Percentiles rank a stretch among this genome's conserved stretches.
These are phyloP conservation scores for Echiichthys vipera DNA, from an alignment of 2,797 vertebrate species.

Conservation along the genomic window DNA sequence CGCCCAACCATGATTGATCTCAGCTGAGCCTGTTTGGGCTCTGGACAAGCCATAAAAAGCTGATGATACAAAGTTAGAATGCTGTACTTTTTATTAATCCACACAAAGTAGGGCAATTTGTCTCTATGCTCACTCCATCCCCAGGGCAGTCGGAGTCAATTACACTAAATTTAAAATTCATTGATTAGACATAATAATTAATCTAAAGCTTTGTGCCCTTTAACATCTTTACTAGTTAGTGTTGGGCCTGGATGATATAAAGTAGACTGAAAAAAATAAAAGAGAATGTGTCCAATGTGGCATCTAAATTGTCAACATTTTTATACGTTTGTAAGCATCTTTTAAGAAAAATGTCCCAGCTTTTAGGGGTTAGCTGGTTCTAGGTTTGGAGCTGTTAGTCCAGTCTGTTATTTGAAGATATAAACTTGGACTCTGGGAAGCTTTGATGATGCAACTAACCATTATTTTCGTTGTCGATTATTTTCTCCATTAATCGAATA, in stretches of 20 bases:
- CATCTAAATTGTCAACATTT: background rate
- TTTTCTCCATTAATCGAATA: too few species aligned
- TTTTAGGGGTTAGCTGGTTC: too few species aligned
- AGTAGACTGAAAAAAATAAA: background rate
- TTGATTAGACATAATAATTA: background rate
- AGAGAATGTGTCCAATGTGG: background rate
- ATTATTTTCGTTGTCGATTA: too few species aligned
- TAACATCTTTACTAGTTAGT: background rate
- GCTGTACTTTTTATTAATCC: background rate
- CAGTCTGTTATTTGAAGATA: background rate
- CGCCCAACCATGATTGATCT: constrained; percentile 37
- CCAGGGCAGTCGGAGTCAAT: background rate
- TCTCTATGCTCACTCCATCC: background rate
- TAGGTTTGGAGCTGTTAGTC: background rate
- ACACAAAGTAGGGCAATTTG: background rate
- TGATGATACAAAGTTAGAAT: background rate
- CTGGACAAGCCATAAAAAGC: background rate
- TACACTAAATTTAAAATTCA: background rate
- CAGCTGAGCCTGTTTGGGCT: background rate
- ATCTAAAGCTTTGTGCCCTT: background rate
- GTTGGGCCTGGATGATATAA: background rate
- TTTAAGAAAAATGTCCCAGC: background rate
- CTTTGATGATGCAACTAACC: too few species aligned
- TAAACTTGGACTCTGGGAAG: background rate
- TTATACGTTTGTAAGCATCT: background rate